A percentile compares a stretch with the other conserved stretches of the same genome.
Conservation (phyloP, 2,113 vertebrate species). For the Microtus montanus region DNA sequence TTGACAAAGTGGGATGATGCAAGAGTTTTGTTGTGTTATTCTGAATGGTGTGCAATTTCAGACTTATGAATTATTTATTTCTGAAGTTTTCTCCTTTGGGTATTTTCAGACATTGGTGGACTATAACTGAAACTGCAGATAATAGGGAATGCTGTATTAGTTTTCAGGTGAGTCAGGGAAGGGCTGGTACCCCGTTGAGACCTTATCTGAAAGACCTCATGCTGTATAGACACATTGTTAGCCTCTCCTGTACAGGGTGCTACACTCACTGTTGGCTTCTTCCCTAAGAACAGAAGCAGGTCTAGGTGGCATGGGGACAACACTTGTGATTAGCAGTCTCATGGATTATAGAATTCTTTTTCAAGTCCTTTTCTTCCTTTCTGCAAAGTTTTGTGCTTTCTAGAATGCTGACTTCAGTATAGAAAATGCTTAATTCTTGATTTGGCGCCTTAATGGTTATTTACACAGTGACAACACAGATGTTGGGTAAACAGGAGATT, state of each 20-base stretch:
- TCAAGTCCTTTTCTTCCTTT: not conserved
- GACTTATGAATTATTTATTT: not conserved
- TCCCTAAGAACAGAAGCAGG: not conserved
- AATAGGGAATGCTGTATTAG: not conserved
- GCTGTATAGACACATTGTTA: not conserved
- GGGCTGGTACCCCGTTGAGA: not conserved
- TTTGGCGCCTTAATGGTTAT: conserved; percentile 65
- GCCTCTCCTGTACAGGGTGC: not conserved
- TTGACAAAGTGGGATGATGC: not conserved
- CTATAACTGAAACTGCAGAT: not conserved
- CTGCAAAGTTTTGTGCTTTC: conserved; percentile 42
- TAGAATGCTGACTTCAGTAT: conserved; percentile 33
- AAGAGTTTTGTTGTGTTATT: not conserved
- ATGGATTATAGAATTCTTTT: not conserved
- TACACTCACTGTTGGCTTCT: not conserved
- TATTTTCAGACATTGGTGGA: not conserved
- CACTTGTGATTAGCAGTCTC: not conserved
- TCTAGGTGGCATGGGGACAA: not conserved
- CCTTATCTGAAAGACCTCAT: not conserved
- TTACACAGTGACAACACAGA: conserved; percentile 55
- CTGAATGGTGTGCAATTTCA: not conserved
- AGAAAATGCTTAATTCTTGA: conserved; percentile 62
- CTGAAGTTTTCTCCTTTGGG: not conserved
- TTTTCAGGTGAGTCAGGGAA: not conserved
- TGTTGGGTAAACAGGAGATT: conserved; percentile 68